Conservation (phyloP, 2,113 vertebrate genomes). For the Machaerirhynchus nigripectus region DNA sequence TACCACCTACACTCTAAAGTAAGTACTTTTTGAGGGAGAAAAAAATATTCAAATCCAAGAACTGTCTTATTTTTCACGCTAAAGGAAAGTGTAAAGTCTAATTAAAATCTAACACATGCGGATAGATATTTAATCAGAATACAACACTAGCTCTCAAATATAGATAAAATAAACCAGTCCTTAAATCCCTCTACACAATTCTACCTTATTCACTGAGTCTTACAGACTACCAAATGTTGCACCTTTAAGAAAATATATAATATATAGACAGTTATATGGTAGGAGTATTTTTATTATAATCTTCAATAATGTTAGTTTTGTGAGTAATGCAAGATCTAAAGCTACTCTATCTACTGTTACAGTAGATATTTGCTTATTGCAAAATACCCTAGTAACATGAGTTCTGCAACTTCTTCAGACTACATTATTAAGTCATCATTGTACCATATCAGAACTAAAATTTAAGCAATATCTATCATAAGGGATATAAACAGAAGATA, state of each 20-base stretch:
- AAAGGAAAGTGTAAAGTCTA: neutral
- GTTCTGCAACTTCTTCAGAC: neutral
- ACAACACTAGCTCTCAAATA: neutral
- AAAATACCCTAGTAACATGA: neutral
- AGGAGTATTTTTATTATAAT: neutral
- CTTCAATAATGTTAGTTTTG: neutral
- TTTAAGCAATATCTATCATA: neutral
- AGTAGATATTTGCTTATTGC: neutral
- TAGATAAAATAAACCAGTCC: neutral
- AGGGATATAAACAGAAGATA: neutral
- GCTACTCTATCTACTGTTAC: neutral
- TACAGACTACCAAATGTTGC: neutral
- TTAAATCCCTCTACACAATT: neutral
- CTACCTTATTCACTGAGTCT: neutral
- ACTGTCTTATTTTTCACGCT: neutral
- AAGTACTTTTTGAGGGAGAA: neutral
- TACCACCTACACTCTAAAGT: neutral
- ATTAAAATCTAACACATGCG: neutral
- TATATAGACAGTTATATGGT: accelerated
- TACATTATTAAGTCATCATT: neutral
- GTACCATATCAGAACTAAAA: neutral
- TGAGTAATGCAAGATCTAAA: neutral
- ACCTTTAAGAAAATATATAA: neutral
- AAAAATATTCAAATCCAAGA: neutral
- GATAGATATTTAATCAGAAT: neutral